Evolutionary conservation across 2,113 vertebrate species (phyloP).

Genomic region (Laticauda colubrina): DNA sequence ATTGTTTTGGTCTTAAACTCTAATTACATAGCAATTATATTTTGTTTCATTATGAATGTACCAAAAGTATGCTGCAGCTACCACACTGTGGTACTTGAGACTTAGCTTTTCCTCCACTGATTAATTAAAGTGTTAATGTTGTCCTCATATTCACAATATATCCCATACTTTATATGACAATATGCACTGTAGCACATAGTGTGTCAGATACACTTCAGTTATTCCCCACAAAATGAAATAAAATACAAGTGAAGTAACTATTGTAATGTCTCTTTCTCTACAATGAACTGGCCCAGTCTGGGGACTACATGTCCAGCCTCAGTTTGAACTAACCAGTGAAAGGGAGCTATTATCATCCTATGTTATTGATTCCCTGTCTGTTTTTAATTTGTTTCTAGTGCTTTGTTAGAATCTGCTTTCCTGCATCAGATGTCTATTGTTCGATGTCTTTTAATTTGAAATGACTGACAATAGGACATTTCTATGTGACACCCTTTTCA

Average conservation of each 20-base stretch:
- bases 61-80: constrained; percentile 24
- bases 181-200: background rate
- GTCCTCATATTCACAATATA: background rate
- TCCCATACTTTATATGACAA: constrained; percentile 12
- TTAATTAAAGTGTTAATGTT: background rate
- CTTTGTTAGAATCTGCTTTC: background rate
- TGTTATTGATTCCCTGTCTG: background rate
- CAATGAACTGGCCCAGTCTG: background rate
- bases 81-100: background rate
- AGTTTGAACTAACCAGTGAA: background rate
- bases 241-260: constrained; percentile 17
- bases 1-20: constrained; percentile 36
- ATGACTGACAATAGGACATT: background rate
- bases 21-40: constrained; percentile 31
- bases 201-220: rapidly evolving
- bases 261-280: background rate
- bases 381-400: background rate
- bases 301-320: background rate
- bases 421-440: background rate
- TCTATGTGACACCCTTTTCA: background rate
- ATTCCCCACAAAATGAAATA: background rate
- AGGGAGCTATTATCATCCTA: background rate
- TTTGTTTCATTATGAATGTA: constrained; percentile 20
- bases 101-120: background rate
- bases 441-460: background rate